Percentiles rank a stretch among this genome's conserved stretches.
These are phyloP conservation scores for Thaleichthys pacificus DNA, from an alignment of 2,797 vertebrate species.

Conservation along the genomic window DNA sequence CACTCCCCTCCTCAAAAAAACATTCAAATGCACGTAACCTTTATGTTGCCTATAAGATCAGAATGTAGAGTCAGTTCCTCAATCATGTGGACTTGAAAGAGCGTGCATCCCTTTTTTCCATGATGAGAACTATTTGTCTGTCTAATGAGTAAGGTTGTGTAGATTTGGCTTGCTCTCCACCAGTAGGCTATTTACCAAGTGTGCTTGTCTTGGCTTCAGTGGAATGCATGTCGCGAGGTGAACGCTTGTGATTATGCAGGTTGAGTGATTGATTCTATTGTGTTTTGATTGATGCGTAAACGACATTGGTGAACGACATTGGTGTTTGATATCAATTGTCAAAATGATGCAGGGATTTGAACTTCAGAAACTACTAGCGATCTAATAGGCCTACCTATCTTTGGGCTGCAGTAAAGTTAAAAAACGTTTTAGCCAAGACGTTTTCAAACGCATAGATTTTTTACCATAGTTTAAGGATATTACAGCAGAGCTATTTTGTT, in stretches of 20 bases:
- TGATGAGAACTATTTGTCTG: background rate
- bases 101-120: background rate
- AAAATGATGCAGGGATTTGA: background rate
- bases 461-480: too few species aligned
- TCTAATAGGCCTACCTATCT: too few species aligned
- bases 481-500: too few species aligned
- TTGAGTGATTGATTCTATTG: constrained; percentile 2
- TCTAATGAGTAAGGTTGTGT: constrained; percentile 9
- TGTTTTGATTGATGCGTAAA: constrained; percentile 10
- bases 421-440: too few species aligned
- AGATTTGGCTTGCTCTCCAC: background rate
- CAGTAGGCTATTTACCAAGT: background rate
- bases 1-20: background rate
- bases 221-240: background rate
- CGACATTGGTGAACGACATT: background rate
- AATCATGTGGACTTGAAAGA: background rate
- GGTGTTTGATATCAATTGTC: constrained; percentile 6
- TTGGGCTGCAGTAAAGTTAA: too few species aligned
- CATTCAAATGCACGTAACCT: background rate
- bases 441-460: too few species aligned
- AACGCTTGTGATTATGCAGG: background rate
- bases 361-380: background rate
- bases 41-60: background rate
- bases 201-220: background rate
- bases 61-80: background rate